phyloP scores from a whole-genome alignment of 2,797 vertebrate genomes.

The Silurus lanzhouensis region DNA sequence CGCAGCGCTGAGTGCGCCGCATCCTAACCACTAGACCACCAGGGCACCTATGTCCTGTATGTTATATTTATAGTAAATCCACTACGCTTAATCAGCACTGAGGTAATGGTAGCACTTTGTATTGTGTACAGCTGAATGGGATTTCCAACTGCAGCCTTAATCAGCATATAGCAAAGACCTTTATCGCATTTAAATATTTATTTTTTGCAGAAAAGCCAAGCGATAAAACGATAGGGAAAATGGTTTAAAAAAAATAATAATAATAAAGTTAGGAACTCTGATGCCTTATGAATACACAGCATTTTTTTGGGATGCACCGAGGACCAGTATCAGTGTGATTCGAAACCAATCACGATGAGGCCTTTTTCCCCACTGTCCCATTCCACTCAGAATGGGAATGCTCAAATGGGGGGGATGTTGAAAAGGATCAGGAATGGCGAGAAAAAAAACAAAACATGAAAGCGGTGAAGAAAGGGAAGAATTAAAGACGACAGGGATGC shows the following conservation, averaged over 20 bases:
- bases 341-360: background rate
- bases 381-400: slow-evolving; percentile 44
- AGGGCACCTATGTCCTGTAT: no score
- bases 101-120: background rate
- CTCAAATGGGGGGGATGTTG: background rate
- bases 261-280: background rate
- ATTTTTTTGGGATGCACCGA: background rate
- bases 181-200: background rate
- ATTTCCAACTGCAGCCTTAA: background rate
- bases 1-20: no score
- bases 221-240: no score
- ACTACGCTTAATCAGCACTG: no score
- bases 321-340: background rate
- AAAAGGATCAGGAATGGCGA: background rate
- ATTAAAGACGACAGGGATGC: background rate
- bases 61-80: no score
- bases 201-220: background rate
- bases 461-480: background rate
- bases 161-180: background rate
- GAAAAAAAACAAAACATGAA: background rate
- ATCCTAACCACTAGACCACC: no score
- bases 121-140: background rate
- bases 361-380: slow-evolving; percentile 13
- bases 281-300: background rate
- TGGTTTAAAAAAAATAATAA: no score